Conservation (phyloP, 2,888 invertebrate species). For the Hypomecis atomaria region DNA sequence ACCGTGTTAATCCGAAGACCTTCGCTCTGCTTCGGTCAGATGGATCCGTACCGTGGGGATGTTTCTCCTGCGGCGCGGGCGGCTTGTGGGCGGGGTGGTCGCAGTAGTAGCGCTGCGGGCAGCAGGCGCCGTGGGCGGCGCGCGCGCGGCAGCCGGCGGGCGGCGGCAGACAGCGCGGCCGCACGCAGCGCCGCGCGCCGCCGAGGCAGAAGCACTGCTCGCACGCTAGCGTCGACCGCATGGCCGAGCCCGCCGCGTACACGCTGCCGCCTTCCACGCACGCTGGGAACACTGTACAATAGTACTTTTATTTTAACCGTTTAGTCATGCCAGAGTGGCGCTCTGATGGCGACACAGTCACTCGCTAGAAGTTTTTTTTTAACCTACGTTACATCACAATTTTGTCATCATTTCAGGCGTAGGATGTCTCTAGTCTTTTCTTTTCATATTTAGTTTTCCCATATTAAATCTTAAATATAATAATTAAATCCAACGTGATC, state of each 20-base stretch:
- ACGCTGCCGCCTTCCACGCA: conserved; percentile 89
- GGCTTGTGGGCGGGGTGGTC: conserved; percentile 51
- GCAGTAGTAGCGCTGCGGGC: conserved; percentile 92
- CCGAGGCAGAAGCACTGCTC: conserved; percentile 94
- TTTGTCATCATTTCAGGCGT: no score
- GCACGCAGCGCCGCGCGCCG: conserved; percentile 90
- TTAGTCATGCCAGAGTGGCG: no score
- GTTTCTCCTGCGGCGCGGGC: conserved; percentile 47
- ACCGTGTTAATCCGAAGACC: no score
- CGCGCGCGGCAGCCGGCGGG: conserved; percentile 88
- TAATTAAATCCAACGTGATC: no score
- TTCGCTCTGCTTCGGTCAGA: no score
- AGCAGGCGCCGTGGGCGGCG: conserved; percentile 88
- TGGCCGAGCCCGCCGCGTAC: conserved; percentile 92
- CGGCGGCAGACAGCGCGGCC: conserved; percentile 91
- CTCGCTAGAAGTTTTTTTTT: background rate
- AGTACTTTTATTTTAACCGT: conserved; percentile 32
- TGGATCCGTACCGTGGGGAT: conserved; percentile 58
- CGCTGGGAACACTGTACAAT: conserved; percentile 79
- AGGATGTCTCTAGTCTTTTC: no score
- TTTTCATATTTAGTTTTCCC: no score
- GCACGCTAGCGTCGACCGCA: conserved; percentile 91
- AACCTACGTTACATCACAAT: no score
- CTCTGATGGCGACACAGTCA: background rate
- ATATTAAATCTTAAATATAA: no score